phyloP scores from a whole-genome alignment of 2,888 invertebrate genomes.

The Steromphala cineraria region DNA sequence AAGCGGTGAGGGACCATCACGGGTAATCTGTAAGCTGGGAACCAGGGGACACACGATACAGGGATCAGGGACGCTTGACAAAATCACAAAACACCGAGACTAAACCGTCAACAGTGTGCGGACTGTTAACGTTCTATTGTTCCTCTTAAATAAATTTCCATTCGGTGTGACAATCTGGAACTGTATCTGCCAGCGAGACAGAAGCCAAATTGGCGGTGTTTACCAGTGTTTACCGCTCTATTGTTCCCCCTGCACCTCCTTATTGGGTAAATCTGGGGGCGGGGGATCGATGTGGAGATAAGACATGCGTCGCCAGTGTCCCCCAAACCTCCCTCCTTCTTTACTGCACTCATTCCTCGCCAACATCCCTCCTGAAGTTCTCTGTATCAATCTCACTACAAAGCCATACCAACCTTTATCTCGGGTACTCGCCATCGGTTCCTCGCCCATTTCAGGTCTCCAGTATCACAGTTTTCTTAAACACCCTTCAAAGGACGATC shows the following conservation, averaged over 20 bases:
- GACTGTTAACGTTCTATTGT: not conserved
- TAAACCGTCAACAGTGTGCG: not conserved
- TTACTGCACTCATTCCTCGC: not conserved
- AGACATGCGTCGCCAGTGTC: not conserved
- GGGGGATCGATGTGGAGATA: not conserved
- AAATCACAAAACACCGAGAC: not conserved
- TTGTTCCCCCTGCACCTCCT: not conserved
- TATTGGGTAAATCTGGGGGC: constrained; percentile 1
- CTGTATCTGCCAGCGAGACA: not conserved
- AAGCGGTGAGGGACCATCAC: not conserved
- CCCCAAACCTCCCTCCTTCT: not conserved
- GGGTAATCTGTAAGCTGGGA: constrained; percentile 2
- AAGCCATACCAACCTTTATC: no score
- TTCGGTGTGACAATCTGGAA: not conserved
- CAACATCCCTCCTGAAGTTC: no score
- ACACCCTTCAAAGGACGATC: no score
- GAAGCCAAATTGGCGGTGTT: no score
- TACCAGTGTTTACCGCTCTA: not conserved
- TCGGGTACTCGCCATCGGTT: no score
- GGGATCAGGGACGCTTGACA: not conserved
- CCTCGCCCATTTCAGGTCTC: no score
- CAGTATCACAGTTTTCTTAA: no score
- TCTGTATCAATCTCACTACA: no score
- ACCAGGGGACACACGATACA: not conserved
- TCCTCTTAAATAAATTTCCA: constrained; percentile 5